These are phyloP conservation scores for Scaptomyza flava DNA, from an alignment of 2,888 invertebrate genomes.

Conservation along the genomic window DNA sequence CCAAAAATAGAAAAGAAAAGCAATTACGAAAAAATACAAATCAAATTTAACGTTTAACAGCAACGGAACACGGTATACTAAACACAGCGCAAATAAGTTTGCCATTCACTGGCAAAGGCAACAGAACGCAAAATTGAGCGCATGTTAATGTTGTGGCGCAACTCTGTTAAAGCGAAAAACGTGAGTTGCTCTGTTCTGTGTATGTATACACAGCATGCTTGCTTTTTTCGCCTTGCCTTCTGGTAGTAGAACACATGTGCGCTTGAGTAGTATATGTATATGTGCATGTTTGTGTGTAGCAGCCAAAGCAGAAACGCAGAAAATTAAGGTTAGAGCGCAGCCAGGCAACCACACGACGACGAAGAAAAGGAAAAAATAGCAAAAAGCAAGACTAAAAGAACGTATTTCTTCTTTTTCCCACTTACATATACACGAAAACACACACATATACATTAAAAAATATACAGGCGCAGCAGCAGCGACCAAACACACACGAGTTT, in stretches of 20 bases:
- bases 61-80: background rate
- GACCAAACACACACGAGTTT: slow-evolving; percentile 58
- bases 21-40: background rate
- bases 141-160: slow-evolving; percentile 31
- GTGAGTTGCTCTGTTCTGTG: slow-evolving; percentile 75
- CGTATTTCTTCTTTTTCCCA: slow-evolving; percentile 52
- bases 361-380: slow-evolving; percentile 53
- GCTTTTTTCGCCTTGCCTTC: slow-evolving; percentile 53
- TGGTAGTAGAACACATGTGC: slow-evolving; percentile 70
- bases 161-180: slow-evolving; percentile 54
- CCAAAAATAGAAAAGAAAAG: background rate
- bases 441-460: slow-evolving; percentile 25
- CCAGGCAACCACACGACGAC: slow-evolving; percentile 59
- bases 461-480: slow-evolving; percentile 56
- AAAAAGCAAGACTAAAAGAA: slow-evolving; percentile 62
- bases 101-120: slow-evolving; percentile 40
- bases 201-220: slow-evolving; percentile 78
- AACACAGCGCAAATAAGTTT: slow-evolving; percentile 6
- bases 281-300: slow-evolving; percentile 64
- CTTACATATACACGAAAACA: slow-evolving; percentile 6
- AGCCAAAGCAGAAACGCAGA: slow-evolving; percentile 75
- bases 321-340: slow-evolving; percentile 82
- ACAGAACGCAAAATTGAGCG: slow-evolving; percentile 11
- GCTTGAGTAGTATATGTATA: slow-evolving; percentile 53
- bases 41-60: slow-evolving; percentile 13